Conservation (phyloP, 2,113 vertebrate genomes). For the Toxostoma redivivum region DNA sequence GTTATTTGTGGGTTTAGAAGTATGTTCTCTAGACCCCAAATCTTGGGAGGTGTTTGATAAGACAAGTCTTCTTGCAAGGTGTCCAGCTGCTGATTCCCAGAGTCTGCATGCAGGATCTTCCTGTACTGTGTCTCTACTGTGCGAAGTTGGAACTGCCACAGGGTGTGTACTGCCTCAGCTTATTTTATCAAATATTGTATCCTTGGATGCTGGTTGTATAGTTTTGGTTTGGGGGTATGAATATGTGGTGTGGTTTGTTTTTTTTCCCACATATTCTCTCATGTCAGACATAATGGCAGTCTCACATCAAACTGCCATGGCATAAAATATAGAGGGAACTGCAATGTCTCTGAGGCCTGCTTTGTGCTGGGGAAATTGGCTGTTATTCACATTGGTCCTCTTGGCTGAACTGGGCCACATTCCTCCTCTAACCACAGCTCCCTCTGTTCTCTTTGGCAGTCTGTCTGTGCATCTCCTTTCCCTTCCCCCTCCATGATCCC, state of each 20-base stretch:
- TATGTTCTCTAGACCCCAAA: not conserved
- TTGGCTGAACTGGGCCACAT: not conserved
- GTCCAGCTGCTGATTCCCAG: not conserved
- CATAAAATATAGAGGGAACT: not conserved
- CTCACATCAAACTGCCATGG: not conserved
- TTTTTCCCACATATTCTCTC: not conserved
- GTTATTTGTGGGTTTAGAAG: not conserved
- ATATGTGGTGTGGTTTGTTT: not conserved
- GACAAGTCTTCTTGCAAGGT: not conserved
- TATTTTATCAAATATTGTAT: not conserved
- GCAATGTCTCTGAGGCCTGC: not conserved
- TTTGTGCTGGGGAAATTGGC: not conserved
- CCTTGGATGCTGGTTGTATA: not conserved
- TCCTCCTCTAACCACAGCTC: not conserved
- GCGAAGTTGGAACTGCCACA: not conserved
- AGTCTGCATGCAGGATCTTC: not conserved
- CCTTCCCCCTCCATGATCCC: accelerated
- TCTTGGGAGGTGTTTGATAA: not conserved
- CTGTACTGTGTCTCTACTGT: not conserved
- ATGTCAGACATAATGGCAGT: not conserved
- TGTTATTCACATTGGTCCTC: not conserved
- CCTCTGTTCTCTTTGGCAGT: not conserved
- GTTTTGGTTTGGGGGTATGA: not conserved
- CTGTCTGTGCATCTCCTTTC: not conserved
- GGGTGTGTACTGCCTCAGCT: not conserved